Conservation (phyloP, 2,113 vertebrate species). For the Delphinapterus leucas region DNA sequence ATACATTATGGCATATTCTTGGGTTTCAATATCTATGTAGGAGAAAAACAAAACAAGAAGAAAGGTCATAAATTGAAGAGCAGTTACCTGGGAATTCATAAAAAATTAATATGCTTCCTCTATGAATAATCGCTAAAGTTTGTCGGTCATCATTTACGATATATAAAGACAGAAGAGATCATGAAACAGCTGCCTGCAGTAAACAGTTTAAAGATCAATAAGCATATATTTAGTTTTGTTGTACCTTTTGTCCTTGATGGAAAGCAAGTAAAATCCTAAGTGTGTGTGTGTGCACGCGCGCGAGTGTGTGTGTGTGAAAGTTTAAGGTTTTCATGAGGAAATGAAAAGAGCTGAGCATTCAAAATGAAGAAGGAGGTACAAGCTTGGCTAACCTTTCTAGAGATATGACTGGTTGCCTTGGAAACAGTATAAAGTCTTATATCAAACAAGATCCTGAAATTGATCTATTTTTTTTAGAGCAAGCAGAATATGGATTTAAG, state of each 20-base stretch:
- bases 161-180: slow-evolving; percentile 11
- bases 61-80: not conserved
- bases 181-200: slow-evolving; percentile 45
- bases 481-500: slow-evolving; percentile 60
- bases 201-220: slow-evolving; percentile 74
- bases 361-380: slow-evolving; percentile 67
- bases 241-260: slow-evolving; percentile 37
- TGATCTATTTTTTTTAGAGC: slow-evolving; percentile 72
- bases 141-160: slow-evolving; percentile 57
- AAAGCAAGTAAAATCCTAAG: slow-evolving; percentile 58
- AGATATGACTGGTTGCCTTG: slow-evolving; percentile 79
- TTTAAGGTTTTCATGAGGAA: slow-evolving; percentile 61
- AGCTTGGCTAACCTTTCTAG: slow-evolving; percentile 61
- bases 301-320: not conserved
- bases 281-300: not conserved
- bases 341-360: slow-evolving; percentile 63
- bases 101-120: slow-evolving; percentile 72
- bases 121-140: slow-evolving; percentile 61
- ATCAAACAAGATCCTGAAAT: slow-evolving; percentile 73
- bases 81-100: slow-evolving; percentile 62
- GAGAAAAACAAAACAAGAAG: slow-evolving; percentile 52
- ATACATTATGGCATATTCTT: slow-evolving; percentile 18
- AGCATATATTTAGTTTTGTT: slow-evolving; percentile 69
- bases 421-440: slow-evolving; percentile 80
- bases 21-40: slow-evolving; percentile 2